Evolutionary conservation across 53 echinoderm and acorn worm species (phyloP), one percentile per base, ranked within the genome.

Genomic region (Apostichopus leukothele): DNA sequence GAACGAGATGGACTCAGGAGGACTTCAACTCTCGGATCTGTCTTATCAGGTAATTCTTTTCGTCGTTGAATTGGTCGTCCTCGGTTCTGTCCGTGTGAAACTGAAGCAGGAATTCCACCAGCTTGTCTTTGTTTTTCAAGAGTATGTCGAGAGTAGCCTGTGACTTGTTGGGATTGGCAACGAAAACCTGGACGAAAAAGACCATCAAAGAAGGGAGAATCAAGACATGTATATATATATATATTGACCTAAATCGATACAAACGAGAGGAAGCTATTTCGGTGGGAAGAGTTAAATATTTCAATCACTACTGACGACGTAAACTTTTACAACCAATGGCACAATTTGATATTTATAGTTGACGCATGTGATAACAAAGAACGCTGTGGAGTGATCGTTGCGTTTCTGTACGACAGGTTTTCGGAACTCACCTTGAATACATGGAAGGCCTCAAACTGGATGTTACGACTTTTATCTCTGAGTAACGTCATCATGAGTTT

Each of bases 401-500:
- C 3, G 3, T 3, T 39, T 39, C 3, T 39, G 39, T 39, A 39
- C 39, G 39, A 39, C 39, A 23, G 23, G 23, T 23, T 23, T 23
- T 23, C 39, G 39, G 39, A 63, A 63, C 94, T 85, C 75, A 98
- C 98, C 98, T 98, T 98, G 89, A 98, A 98, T 86, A 98, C 98
- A 91, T 98, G 98, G 89, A 98, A 98, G 85, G 98, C 98, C 91
- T 95, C 98, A 93, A 98, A 98, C 86, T 98, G 98, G 80, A 98
- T 98, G 74, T 98, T 98, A 51, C 98, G 89, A 90, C 98, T 98
- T 52, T 89, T 91, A 78, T 98, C 98, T 78, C 91, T 73, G 18
- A 99, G 96, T 91, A 99, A 88, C 73, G 94, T 99, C 99, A 99
- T 99, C 99, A 99, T 99, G 51, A 96, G 94, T 79, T 99, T 99